Conservation (phyloP, 2,113 vertebrate species). For the Mirounga angustirostris region DNA sequence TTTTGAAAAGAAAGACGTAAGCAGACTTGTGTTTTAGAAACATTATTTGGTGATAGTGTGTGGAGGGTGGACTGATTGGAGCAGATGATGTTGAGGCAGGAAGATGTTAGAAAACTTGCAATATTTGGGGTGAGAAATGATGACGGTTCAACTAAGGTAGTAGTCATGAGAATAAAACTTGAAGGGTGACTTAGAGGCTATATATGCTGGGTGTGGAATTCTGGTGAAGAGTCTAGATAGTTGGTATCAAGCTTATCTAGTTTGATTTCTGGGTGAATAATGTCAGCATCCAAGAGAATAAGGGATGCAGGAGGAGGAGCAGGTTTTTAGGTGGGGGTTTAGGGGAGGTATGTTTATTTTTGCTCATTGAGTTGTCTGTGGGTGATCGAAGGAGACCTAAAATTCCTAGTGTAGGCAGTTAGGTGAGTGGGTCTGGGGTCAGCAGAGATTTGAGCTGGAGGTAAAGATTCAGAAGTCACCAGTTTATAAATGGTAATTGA, state of each 20-base stretch:
- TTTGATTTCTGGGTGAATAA: neutral
- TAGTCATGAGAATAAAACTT: neutral
- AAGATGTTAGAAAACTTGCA: neutral
- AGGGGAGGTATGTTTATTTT: neutral
- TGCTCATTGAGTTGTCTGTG: neutral
- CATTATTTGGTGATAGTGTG: neutral
- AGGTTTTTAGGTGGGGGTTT: neutral
- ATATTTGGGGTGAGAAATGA: neutral
- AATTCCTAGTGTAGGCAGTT: neutral
- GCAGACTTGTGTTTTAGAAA: constrained; percentile 37
- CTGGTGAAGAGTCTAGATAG: neutral
- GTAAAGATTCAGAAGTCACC: neutral
- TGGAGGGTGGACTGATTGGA: constrained; percentile 9
- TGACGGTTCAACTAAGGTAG: neutral
- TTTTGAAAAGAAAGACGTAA: constrained; percentile 35
- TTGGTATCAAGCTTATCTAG: neutral
- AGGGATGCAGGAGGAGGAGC: neutral
- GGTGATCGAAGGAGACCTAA: neutral
- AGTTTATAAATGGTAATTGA: neutral
- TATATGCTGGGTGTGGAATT: neutral
- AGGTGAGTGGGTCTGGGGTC: neutral
- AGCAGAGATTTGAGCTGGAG: neutral
- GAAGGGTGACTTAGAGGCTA: neutral
- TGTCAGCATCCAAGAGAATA: neutral
- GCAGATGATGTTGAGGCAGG: neutral